Base-by-base conservation (phyloP, 1,140 invertebrate species). In the Lepidostoma basale region DNA sequence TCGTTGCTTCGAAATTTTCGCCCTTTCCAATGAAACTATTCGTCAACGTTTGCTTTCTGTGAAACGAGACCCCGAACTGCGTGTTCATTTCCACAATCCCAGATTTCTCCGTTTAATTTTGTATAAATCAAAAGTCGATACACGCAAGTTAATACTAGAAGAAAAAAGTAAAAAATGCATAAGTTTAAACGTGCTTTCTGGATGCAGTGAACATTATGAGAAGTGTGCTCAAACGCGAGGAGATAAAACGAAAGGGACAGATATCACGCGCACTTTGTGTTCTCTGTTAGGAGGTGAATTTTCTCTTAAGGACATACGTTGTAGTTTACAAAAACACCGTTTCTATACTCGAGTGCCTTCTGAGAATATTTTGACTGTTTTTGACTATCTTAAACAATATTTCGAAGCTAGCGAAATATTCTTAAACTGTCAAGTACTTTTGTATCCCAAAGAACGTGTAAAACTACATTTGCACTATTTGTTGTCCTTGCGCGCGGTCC, bases 401-500 rank as follows among this genome's bases (percentile, higher is more conserved):
- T 88, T 84, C 76, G 73, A 76, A 10, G 44, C 74, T 16, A 62
- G 80, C 28, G 81, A 85, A 36, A 87, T 89, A 75, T 81, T 76
- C 73, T 73, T 79, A 40, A 86, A 85, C 75, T 77, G 85, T 64
- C 77, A 81, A 40, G 80, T 86, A 54, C 59, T 87, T 28, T 74
- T 88, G 39, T 87, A 88, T 79, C 83, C 85, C 22, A 82, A 78
- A 85, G 85, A 81, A 75, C 79, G 79, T 76, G 77, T 82, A 49
- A 76, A 74, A 52, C 52, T 74, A 68, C 52, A 72, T 64, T 68
- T 69, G 39, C 20, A n/a, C 2, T 16, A n/a, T n/a, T n/a, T n/a
- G n/a, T n/a, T n/a, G n/a, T n/a, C n/a, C n/a, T n/a, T n/a, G n/a
- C n/a, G n/a, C n/a, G n/a, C n/a, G n/a, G n/a, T n/a, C n/a, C n/a